Evolutionary conservation across 2,797 vertebrate species (phyloP).

Genomic region (Vespertilio murinus): DNA sequence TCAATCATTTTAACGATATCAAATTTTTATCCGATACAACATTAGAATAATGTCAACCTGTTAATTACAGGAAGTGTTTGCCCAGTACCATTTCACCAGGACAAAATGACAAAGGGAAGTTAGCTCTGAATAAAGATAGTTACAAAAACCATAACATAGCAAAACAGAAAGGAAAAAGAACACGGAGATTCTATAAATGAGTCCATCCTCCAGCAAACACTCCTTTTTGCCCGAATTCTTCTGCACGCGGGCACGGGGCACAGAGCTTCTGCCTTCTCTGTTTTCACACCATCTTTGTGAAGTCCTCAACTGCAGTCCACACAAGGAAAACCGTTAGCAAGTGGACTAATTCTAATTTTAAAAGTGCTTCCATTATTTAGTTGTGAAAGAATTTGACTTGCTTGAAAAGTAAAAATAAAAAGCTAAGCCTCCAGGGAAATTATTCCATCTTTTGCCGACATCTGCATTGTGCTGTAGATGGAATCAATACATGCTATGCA

Average conservation of each 20-base stretch:
- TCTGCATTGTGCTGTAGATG: neutral
- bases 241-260: neutral
- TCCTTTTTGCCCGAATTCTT: neutral
- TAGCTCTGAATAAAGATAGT: neutral
- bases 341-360: neutral
- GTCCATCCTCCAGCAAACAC: neutral
- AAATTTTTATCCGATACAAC: neutral
- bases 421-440: neutral
- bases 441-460: neutral
- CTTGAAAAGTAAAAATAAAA: neutral
- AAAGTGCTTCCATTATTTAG: slow-evolving; percentile 37
- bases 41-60: neutral
- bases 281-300: neutral
- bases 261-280: neutral
- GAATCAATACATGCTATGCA: neutral
- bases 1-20: neutral
- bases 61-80: neutral
- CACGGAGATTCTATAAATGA: neutral
- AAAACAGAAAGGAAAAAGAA: neutral
- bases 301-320: neutral
- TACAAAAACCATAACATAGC: neutral
- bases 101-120: neutral
- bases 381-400: slow-evolving; percentile 38
- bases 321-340: neutral
- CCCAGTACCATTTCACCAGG: slow-evolving; percentile 3